Evolutionary conservation across 2,888 invertebrate species (phyloP).

Genomic region (Thereva nobilitata): DNA sequence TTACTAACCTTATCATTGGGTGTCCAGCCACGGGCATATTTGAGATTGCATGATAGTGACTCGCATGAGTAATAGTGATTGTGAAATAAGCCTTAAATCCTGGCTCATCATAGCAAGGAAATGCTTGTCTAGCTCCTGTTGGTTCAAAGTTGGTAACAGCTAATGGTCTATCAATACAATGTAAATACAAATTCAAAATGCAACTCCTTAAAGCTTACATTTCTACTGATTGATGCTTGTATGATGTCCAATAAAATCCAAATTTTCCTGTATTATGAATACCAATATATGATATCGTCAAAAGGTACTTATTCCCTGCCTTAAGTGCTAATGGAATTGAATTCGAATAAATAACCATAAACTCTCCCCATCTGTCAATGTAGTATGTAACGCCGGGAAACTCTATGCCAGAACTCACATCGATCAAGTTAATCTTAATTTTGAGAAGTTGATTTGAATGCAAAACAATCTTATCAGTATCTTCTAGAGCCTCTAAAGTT

Average conservation of each 20-base stretch:
- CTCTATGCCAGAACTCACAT: constrained; percentile 5
- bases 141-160: constrained; percentile 66
- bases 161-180: constrained; percentile 4
- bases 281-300: constrained; percentile 4
- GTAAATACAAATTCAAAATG: constrained; percentile 57
- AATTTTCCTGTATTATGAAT: background rate
- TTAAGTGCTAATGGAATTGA: constrained; percentile 17
- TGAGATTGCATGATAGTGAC: constrained; percentile 54
- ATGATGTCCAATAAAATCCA: constrained; percentile 14
- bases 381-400: constrained; percentile 15
- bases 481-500: constrained; percentile 7
- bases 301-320: constrained; percentile 9
- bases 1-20: constrained; percentile 25
- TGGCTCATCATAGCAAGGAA: constrained; percentile 82
- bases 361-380: background rate
- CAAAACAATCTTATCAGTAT: constrained; percentile 16
- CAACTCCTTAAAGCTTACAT: constrained; percentile 50
- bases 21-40: constrained; percentile 51
- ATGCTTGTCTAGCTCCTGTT: constrained; percentile 67
- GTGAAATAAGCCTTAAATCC: constrained; percentile 69
- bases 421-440: constrained; percentile 3
- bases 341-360: constrained; percentile 5
- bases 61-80: constrained; percentile 65
- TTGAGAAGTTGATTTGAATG: background rate
- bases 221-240: background rate